Conservation (phyloP, 92 coral and sea anemone species). For the Phenganax marumi region DNA sequence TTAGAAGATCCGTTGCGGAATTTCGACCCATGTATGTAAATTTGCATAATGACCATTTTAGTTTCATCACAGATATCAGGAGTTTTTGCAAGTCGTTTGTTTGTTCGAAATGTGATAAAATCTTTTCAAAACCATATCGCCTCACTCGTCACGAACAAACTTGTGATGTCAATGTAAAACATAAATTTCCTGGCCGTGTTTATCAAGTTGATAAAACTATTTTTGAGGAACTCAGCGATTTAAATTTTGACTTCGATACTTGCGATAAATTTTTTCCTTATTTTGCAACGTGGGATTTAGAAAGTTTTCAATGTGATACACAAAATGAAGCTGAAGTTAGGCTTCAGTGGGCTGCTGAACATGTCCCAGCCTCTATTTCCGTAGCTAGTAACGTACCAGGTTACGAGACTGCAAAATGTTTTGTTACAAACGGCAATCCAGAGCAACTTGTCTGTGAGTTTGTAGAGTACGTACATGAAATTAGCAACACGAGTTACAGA, state of each 20-base stretch:
- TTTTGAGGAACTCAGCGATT: slow-evolving; percentile 4
- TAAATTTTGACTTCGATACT: not conserved
- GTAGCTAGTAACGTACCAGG: slow-evolving; percentile 53
- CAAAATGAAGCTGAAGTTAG: slow-evolving; percentile 29
- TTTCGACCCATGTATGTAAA: slow-evolving; percentile 6
- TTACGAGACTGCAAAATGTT: slow-evolving; percentile 34
- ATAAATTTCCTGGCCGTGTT: slow-evolving; percentile 50
- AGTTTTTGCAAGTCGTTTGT: not conserved
- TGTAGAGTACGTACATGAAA: not conserved
- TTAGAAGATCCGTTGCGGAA: not conserved
- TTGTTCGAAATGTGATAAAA: slow-evolving; percentile 8
- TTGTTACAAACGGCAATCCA: slow-evolving; percentile 40
- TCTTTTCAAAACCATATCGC: not conserved
- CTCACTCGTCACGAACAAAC: slow-evolving; percentile 46
- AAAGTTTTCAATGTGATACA: not conserved
- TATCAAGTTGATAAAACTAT: slow-evolving; percentile 28
- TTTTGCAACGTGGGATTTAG: too few relatives aligned
- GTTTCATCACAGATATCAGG: not conserved
- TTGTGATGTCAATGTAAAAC: slow-evolving; percentile 45
- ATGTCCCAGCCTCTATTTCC: slow-evolving; percentile 47
- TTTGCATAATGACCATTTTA: slow-evolving; percentile 2
- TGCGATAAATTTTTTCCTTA: not conserved
- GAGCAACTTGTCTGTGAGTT: slow-evolving; percentile 27
- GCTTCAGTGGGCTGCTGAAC: slow-evolving; percentile 53
- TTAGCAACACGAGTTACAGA: slow-evolving; percentile 33